phyloP scores from a whole-genome alignment of 2,888 invertebrate genomes.

The Tachina lurida region DNA sequence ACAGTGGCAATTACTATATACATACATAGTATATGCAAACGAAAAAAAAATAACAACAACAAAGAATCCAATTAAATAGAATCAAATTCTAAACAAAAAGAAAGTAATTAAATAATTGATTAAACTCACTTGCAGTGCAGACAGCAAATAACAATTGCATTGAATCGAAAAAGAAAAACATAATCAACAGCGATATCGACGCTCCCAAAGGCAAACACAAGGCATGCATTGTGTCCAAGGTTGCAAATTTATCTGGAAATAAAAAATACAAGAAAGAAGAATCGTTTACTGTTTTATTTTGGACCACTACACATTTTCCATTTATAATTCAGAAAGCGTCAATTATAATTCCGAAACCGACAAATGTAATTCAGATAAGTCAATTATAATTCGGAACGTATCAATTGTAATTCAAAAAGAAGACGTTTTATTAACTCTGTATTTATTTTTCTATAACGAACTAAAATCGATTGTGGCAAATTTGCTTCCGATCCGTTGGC shows the following conservation, averaged over 20 bases:
- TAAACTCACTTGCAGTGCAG: slow-evolving; percentile 95
- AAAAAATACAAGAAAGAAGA: slow-evolving; percentile 10
- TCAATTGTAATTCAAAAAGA: not conserved
- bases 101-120: slow-evolving; percentile 28
- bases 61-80: slow-evolving; percentile 45
- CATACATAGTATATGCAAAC: slow-evolving; percentile 73
- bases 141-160: slow-evolving; percentile 98
- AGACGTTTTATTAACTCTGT: not conserved
- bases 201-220: slow-evolving; percentile 97
- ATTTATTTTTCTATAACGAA: not conserved
- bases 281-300: not conserved
- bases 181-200: slow-evolving; percentile 96
- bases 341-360: too few species aligned
- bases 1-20: slow-evolving; percentile 95
- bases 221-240: slow-evolving; percentile 98
- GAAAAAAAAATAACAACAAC: slow-evolving; percentile 35
- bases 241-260: slow-evolving; percentile 89
- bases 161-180: slow-evolving; percentile 99
- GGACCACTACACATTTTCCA: too few species aligned
- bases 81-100: slow-evolving; percentile 12
- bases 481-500: too few species aligned
- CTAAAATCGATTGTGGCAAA: too few species aligned
- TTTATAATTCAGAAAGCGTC: too few species aligned
- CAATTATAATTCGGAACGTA: too few species aligned
- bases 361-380: too few species aligned